phyloP scores from a whole-genome alignment of 92 coral and sea anemone species.

The Isaurus tuberculatus region DNA sequence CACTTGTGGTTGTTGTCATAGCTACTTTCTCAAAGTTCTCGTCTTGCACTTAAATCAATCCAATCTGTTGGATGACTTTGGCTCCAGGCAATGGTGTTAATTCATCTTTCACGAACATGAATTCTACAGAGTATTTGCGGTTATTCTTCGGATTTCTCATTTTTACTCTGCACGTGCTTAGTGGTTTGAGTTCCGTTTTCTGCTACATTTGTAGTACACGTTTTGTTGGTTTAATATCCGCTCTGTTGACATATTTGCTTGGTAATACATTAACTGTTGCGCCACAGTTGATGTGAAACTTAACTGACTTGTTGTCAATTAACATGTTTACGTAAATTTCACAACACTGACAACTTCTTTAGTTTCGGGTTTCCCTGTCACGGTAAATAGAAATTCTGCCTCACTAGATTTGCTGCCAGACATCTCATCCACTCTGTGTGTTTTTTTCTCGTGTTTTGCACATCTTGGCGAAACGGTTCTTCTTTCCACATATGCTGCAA shows the following conservation, averaged over 20 bases:
- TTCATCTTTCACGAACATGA: conserved; percentile 31
- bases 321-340: conserved; percentile 48
- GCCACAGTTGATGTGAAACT: conserved; percentile 68
- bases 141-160: not conserved
- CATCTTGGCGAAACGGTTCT: not conserved
- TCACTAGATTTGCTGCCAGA: not conserved
- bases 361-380: not conserved
- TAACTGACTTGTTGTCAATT: conserved; percentile 33
- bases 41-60: conserved; percentile 43
- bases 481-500: not conserved
- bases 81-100: conserved; percentile 60
- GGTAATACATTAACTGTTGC: conserved; percentile 66
- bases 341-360: not conserved
- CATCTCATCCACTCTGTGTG: not conserved
- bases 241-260: conserved; percentile 29
- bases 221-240: conserved; percentile 61
- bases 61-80: conserved; percentile 61
- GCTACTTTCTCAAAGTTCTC: too few species aligned
- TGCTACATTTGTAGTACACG: conserved; percentile 28
- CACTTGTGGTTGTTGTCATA: too few species aligned
- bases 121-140: conserved; percentile 1
- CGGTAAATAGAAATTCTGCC: not conserved
- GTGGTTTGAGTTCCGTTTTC: not conserved
- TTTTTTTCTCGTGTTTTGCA: not conserved
- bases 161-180: not conserved